Evolutionary conservation across 2,797 vertebrate genomes (phyloP).

Genomic region (Aplochiton taeniatus): DNA sequence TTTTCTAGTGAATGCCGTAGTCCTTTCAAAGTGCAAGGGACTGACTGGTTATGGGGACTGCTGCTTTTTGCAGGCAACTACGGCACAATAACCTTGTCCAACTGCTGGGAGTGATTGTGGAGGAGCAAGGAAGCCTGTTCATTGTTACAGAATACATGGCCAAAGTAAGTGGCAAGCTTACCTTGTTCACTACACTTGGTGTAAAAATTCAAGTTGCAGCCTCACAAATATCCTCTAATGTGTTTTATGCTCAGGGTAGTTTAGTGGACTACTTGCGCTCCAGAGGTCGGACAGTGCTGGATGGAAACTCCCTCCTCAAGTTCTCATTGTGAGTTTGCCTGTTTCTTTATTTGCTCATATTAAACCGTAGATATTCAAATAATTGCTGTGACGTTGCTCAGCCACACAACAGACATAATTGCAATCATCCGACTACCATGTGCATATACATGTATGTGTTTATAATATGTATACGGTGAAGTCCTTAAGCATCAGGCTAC

Average conservation of each 20-base stretch:
- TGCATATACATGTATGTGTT: too few species aligned
- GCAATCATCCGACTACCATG: too few species aligned
- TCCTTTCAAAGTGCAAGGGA: not conserved
- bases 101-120: slow-evolving; percentile 92
- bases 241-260: slow-evolving; percentile 81
- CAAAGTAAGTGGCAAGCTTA: slow-evolving; percentile 77
- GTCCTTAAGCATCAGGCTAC: too few species aligned
- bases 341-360: not conserved
- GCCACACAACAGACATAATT: too few species aligned
- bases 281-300: slow-evolving; percentile 89
- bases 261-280: slow-evolving; percentile 95
- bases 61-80: slow-evolving; percentile 80
- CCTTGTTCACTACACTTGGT: not conserved
- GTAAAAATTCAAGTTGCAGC: not conserved
- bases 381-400: too few species aligned
- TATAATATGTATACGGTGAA: too few species aligned
- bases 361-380: not conserved
- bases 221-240: not conserved
- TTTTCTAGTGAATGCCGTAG: not conserved
- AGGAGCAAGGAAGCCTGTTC: slow-evolving; percentile 89
- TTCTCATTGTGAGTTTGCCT: slow-evolving; percentile 88
- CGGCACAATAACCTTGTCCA: slow-evolving; percentile 94
- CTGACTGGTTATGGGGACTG: too few species aligned
- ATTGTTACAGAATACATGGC: slow-evolving; percentile 98
- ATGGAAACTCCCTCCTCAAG: slow-evolving; percentile 87